Percentiles rank a stretch among this genome's conserved stretches.
Evolutionary conservation across 2,113 vertebrate genomes (phyloP).

Genomic region (Lates calcarifer): DNA sequence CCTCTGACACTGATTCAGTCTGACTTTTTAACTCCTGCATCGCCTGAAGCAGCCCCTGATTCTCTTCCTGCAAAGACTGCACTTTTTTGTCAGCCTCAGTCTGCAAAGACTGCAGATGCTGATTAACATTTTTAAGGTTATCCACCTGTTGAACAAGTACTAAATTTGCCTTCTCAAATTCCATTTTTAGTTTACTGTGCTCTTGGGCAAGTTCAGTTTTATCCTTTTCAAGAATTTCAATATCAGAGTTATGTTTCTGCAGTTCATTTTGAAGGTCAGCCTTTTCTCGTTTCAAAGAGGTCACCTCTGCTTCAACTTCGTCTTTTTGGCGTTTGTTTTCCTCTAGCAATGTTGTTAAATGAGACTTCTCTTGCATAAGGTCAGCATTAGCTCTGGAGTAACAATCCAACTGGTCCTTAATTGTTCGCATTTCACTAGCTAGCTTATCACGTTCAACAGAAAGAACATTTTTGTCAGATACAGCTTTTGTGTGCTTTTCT

Average conservation of each 20-base stretch:
- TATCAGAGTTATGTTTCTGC: constrained; percentile 76
- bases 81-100: constrained; percentile 71
- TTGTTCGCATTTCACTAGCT: constrained; percentile 68
- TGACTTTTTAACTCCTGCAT: constrained; percentile 78
- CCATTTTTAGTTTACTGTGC: constrained; percentile 78
- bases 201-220: constrained; percentile 80
- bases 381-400: constrained; percentile 77
- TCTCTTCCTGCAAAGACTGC: constrained; percentile 77
- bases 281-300: constrained; percentile 72
- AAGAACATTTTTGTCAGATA: constrained; percentile 75
- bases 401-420: constrained; percentile 83
- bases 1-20: constrained; percentile 75
- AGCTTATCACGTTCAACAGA: constrained; percentile 84
- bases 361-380: constrained; percentile 78
- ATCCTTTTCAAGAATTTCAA: constrained; percentile 79
- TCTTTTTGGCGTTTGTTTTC: constrained; percentile 79
- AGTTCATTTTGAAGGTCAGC: constrained; percentile 81
- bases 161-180: constrained; percentile 71
- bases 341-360: constrained; percentile 82
- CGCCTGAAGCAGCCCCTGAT: constrained; percentile 65
- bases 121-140: constrained; percentile 75
- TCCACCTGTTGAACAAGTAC: constrained; percentile 81
- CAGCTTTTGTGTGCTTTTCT: constrained; percentile 80
- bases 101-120: constrained; percentile 69
- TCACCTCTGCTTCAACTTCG: constrained; percentile 76